These are phyloP conservation scores for Papilio machaon DNA, from an alignment of 1,140 invertebrate species.

Conservation along the genomic window DNA sequence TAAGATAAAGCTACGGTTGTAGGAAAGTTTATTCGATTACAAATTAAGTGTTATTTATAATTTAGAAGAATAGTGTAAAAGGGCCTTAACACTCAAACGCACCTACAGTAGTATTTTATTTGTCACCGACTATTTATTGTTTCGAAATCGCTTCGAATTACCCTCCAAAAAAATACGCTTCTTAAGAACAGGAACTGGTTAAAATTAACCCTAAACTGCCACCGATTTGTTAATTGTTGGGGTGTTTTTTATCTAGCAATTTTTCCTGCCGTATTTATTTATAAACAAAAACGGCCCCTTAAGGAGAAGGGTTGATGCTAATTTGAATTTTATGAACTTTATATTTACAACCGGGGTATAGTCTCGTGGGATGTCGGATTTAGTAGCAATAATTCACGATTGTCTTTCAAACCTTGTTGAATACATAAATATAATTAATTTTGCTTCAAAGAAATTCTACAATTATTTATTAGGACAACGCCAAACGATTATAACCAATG, in stretches of 20 bases:
- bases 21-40: no score
- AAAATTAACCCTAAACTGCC: constrained; percentile 76
- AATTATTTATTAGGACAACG: no score
- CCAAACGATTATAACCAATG: no score
- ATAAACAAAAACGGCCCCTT: constrained; percentile 74
- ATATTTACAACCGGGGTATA: constrained; percentile 67
- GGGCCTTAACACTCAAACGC: constrained; percentile 38
- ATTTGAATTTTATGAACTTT: constrained; percentile 79
- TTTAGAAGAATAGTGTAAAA: constrained; percentile 44
- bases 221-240: constrained; percentile 79
- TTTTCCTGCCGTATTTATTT: constrained; percentile 70
- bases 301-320: constrained; percentile 72
- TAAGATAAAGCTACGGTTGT: no score
- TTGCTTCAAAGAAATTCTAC: background rate
- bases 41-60: no score
- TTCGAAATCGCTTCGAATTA: constrained; percentile 69
- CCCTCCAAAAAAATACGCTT: constrained; percentile 54
- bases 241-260: constrained; percentile 65
- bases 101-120: constrained; percentile 62
- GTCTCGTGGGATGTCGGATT: constrained; percentile 51
- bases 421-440: background rate
- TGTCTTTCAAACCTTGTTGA: background rate
- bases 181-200: constrained; percentile 65
- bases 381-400: constrained; percentile 20
- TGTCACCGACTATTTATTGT: constrained; percentile 76